Conservation (phyloP, 2,797 vertebrate species). For the Propithecus perrieri region DNA sequence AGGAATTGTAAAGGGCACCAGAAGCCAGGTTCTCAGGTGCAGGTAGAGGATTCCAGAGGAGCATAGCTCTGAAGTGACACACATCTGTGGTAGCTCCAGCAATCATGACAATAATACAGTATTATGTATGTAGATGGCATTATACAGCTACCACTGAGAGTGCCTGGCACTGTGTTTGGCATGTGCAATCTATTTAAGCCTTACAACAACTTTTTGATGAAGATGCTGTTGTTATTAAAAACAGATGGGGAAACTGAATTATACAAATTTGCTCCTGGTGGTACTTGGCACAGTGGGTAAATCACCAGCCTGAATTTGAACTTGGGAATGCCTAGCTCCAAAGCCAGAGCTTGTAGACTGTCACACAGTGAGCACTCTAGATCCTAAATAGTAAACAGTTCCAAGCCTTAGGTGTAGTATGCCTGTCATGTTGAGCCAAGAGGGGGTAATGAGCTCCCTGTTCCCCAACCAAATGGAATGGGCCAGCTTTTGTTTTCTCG, state of each 20-base stretch:
- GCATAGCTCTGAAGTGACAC: not conserved
- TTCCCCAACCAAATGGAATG: not conserved
- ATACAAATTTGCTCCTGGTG: not conserved
- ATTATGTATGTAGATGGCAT: not conserved
- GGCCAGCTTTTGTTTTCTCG: not conserved
- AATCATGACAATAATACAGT: not conserved
- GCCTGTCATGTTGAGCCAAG: not conserved
- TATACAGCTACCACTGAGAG: not conserved
- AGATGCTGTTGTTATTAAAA: not conserved
- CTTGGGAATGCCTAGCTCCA: not conserved
- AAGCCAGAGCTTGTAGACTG: not conserved
- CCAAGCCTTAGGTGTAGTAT: not conserved
- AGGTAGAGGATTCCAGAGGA: not conserved
- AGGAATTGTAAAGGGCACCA: not conserved
- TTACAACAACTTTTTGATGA: not conserved
- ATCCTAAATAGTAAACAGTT: not conserved
- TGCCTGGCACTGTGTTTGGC: not conserved
- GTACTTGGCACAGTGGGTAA: not conserved
- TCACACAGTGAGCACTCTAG: not conserved
- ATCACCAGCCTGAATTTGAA: not conserved
- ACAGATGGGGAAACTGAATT: not conserved
- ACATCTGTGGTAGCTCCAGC: not conserved
- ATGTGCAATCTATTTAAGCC: not conserved
- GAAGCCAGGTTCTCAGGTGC: not conserved
- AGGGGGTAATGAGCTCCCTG: not conserved